These are phyloP conservation scores for Scaptomyza tumidula DNA, from an alignment of 2,888 invertebrate genomes.

Conservation along the genomic window DNA sequence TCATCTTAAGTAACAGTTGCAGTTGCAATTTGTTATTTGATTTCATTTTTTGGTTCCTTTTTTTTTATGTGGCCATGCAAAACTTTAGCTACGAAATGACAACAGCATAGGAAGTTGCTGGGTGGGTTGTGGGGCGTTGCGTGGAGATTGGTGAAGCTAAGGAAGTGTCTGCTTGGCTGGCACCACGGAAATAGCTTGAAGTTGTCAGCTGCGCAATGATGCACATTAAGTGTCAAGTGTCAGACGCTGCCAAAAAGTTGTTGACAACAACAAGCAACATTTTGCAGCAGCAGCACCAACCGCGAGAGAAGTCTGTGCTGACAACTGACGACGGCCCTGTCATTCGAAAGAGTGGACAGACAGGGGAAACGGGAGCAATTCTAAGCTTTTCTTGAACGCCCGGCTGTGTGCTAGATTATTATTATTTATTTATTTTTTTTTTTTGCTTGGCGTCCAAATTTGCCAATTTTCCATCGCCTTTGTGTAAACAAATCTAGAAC, in stretches of 20 bases:
- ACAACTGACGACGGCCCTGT: constrained; percentile 59
- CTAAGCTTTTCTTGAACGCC: constrained; percentile 31
- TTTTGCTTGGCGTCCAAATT: constrained; percentile 56
- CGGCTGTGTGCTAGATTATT: constrained; percentile 17
- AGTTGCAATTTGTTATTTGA: constrained; percentile 69
- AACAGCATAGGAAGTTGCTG: constrained; percentile 26
- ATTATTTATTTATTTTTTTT: constrained; percentile 66
- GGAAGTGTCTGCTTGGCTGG: constrained; percentile 47
- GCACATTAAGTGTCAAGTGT: constrained; percentile 80
- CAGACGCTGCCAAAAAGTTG: constrained; percentile 71
- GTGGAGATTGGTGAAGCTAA: background rate
- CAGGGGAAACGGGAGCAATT: constrained; percentile 22
- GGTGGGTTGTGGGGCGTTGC: background rate
- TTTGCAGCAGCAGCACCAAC: constrained; percentile 29
- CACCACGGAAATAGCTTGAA: constrained; percentile 77
- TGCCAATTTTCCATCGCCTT: constrained; percentile 59
- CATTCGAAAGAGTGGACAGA: constrained; percentile 21
- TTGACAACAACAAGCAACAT: constrained; percentile 60
- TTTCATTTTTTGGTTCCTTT: constrained; percentile 33
- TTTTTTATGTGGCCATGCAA: constrained; percentile 62
- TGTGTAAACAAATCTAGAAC: constrained; percentile 61
- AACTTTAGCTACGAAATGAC: constrained; percentile 61
- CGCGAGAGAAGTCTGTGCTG: constrained; percentile 34
- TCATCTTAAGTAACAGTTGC: constrained; percentile 31
- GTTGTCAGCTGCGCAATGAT: constrained; percentile 79